These are phyloP conservation scores for Galendromus occidentalis DNA, from an alignment of 1,140 invertebrate genomes.

Conservation along the genomic window DNA sequence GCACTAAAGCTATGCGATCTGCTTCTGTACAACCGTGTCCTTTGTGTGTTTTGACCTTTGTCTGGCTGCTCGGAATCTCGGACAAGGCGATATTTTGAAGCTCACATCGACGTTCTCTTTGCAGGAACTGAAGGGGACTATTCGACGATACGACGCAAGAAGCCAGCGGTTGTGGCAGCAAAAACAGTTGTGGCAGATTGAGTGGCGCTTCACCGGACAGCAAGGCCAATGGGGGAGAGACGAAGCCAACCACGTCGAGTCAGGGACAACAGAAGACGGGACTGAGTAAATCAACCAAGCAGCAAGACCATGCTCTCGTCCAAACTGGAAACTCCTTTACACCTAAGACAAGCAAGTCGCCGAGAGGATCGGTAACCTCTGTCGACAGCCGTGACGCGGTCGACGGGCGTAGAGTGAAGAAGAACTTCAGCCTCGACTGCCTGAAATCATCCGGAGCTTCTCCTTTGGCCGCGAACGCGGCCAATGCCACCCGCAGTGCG, in stretches of 20 bases:
- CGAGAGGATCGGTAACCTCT: not conserved
- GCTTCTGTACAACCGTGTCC: no score
- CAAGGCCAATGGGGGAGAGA: not conserved
- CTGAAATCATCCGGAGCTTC: not conserved
- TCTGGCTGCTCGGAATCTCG: no score
- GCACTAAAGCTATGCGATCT: no score
- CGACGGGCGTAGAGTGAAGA: not conserved
- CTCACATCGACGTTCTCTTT: not conserved
- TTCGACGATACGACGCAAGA: slow-evolving; percentile 4
- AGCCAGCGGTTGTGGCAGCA: not conserved
- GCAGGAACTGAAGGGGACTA: slow-evolving; percentile 5
- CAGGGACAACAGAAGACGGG: not conserved
- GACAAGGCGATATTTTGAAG: no score
- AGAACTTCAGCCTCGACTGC: not conserved
- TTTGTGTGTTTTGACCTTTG: no score
- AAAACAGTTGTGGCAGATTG: not conserved
- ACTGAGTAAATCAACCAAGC: not conserved
- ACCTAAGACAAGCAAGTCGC: not conserved
- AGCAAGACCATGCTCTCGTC: not conserved
- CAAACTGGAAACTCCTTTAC: not conserved
- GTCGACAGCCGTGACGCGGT: not conserved
- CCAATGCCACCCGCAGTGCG: not conserved
- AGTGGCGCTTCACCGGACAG: not conserved
- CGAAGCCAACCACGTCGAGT: no score
- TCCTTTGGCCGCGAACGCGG: not conserved